Percentiles rank a stretch among this genome's conserved stretches.
phyloP scores from a whole-genome alignment of 2,888 invertebrate species.

The Neoitamus cyanurus region DNA sequence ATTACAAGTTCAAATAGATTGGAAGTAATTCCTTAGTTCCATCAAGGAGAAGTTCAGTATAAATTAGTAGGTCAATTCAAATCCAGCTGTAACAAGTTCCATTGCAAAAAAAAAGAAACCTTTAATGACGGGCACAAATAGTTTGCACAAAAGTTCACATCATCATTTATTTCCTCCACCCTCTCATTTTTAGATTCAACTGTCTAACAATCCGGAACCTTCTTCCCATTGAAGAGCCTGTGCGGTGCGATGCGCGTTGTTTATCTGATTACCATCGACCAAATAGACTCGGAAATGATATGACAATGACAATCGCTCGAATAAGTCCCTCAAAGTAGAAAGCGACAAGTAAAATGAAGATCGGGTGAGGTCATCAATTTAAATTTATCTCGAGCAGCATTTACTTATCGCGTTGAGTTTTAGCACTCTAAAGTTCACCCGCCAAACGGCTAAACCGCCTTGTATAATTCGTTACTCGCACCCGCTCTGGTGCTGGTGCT shows the following conservation, averaged over 20 bases:
- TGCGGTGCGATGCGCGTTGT: too few relatives aligned
- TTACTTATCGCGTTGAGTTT: not conserved
- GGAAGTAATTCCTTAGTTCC: too few relatives aligned
- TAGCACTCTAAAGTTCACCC: not conserved
- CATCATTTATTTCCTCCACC: not conserved
- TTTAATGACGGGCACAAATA: not conserved
- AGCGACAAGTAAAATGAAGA: not conserved
- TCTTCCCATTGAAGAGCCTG: not conserved
- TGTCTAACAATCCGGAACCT: not conserved
- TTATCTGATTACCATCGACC: not conserved
- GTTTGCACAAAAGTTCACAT: not conserved
- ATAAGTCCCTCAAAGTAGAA: not conserved
- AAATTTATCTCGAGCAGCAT: constrained; percentile 20
- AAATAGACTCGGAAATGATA: not conserved
- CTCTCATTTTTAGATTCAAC: not conserved
- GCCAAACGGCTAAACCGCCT: not conserved
- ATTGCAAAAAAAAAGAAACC: not conserved
- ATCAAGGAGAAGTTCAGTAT: not conserved
- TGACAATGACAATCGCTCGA: not conserved
- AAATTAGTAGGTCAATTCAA: not conserved
- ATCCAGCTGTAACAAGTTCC: not conserved
- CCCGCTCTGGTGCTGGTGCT: not conserved
- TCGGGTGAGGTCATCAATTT: constrained; percentile 33
- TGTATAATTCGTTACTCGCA: not conserved
- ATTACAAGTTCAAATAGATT: too few relatives aligned